Evolutionary conservation across 2,113 vertebrate genomes (phyloP), one percentile per base, ranked within the genome.

Genomic region (Chaetodon auriga): DNA sequence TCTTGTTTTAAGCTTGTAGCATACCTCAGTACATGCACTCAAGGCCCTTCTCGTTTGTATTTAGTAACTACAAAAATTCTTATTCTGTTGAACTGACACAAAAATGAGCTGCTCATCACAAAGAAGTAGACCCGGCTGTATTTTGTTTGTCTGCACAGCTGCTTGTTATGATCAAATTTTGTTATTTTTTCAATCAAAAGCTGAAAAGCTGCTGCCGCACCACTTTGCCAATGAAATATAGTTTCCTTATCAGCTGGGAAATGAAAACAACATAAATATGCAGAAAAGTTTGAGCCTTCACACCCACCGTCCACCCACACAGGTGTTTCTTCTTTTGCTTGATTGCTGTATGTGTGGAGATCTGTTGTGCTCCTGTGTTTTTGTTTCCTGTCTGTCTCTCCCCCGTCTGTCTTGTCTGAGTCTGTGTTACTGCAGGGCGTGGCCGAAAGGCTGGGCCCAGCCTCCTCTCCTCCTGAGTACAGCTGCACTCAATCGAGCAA

Each of bases 201-300:
- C 9, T 48, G 11, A 63, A 55, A 30, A 16, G 19, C 8, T 41
- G 41, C 41, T 8, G 1, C 43, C 38, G 69, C 15, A 14, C 53
- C 3, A 45, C 45, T 75, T 75, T 54, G 54, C 25, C 16, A 18
- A n/a, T 11, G 19, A 68, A 82, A 36, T 53, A 35, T 4, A 35
- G 15, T 51, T 49, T 51, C 7, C n/a, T 30, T 30, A 16, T 81
- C 43, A 43, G 43, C 7, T 35, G 15, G 43, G 46, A 46, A 75
- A 61, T 35, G 13, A 62, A 60, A 74, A 61, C n/a, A 68, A 46
- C 19, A 45, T 16, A 45, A 82, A 63, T 19, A 46, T 10, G 6
- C 13, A 23, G 14, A 36, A 2, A 19, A 36, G 45, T 57, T 3
- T 2, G 30, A 64, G 41, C 16, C 25, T 21, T 51, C 13, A 36